Base-by-base conservation (phyloP, 2,113 vertebrate species). In the Anguilla rostrata region DNA sequence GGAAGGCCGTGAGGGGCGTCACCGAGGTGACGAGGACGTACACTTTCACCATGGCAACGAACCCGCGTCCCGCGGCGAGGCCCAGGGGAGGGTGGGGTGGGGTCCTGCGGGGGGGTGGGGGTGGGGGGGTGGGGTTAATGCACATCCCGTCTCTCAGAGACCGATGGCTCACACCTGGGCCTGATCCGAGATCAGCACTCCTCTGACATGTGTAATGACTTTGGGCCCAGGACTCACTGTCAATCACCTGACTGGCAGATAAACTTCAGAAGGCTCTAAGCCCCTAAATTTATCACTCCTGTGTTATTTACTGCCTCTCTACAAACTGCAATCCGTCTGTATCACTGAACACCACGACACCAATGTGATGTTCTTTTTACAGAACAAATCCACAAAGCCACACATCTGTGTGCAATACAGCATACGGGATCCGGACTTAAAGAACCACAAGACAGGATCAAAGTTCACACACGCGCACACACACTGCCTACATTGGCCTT, bases 11-110 rank as follows among this genome's bases (percentile, higher is more conserved):
- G 78, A 99, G 90, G 0, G 98, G 98, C 41, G 91, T 95, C 88
- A 96, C 89, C 5, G 98, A 99, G n/a, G 98, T 98, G 86, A 99
- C 96, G 85, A 99, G 90, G 39, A 98, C 94, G 5, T 97, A 98
- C 0, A 95, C 95, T 91, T 96, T 97, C 86, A 99, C 93, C 90
- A 96, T 94, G 90, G 96, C 94, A 89, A 96, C 95, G 26, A 97
- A 83, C 46, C 92, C 94, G 86, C 94, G 93, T 46, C 92, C 91
- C 46, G 92, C 88, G 83, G 93, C 91, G 12, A 88, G 20, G 0
- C 90, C 39, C 60, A 90, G 90, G 84, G 88, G 75, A 84, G 46
- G 9, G 63, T 85, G 75, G 11, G 87, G 80, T 34, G 81, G 87
- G 80, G 88, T 91, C 84, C 96, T 96, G 86, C 29, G 29, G 46